Conservation (phyloP, 2,113 vertebrate genomes). For the Gyps fulvus region DNA sequence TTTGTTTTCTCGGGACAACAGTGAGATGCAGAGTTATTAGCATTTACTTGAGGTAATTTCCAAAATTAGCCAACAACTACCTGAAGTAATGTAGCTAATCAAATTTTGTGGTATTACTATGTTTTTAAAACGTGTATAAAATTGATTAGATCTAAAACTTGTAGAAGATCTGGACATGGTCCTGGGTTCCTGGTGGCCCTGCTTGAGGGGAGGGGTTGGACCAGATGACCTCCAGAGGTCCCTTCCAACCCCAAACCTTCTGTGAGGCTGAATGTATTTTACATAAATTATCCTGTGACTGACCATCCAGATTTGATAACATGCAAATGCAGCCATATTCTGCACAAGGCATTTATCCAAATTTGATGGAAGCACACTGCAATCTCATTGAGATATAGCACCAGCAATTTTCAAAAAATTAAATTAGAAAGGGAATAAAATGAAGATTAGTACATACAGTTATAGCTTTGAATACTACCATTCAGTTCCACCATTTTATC, state of each 20-base stretch:
- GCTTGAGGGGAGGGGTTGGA: not conserved
- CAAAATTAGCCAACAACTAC: not conserved
- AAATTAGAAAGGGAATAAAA: not conserved
- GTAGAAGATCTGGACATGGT: not conserved
- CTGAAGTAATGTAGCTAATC: not conserved
- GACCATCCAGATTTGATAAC: not conserved
- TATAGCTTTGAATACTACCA: not conserved
- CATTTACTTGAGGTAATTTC: not conserved
- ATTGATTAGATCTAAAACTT: not conserved
- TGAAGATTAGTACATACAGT: not conserved
- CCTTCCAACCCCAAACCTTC: not conserved
- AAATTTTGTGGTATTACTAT: not conserved
- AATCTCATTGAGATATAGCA: not conserved
- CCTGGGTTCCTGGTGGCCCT: not conserved
- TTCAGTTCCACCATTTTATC: not conserved
- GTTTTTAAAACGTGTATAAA: not conserved
- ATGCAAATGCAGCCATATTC: not conserved
- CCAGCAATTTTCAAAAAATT: not conserved
- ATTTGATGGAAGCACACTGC: not conserved
- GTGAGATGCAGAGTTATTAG: fast-evolving
- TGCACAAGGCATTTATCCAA: not conserved
- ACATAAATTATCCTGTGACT: not conserved
- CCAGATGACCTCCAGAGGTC: not conserved
- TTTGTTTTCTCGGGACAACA: not conserved
- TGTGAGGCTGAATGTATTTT: not conserved